A percentile compares a stretch with the other conserved stretches of the same genome.
Evolutionary conservation across 37 sponge, comb jelly and placozoan species (phyloP).

Genomic region (Tethya wilhelma): DNA sequence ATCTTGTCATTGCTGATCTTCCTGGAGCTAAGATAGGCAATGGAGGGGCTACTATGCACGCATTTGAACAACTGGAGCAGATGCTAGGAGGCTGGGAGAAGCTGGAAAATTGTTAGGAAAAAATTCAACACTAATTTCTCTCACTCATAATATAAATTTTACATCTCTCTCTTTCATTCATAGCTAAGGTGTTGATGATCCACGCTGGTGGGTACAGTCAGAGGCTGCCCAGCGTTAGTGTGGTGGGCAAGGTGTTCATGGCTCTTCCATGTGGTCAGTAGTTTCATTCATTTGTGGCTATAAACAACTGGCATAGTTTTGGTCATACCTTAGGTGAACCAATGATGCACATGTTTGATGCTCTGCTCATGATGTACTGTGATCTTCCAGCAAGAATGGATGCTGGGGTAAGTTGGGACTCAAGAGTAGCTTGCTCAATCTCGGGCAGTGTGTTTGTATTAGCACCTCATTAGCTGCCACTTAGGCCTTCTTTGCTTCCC

Average conservation of each 20-base stretch:
- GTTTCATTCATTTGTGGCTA: neutral
- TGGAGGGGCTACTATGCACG: constrained; percentile 80
- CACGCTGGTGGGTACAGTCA: constrained; percentile 92
- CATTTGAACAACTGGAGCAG: constrained; percentile 58
- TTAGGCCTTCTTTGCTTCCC: too few species aligned
- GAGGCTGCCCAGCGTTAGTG: constrained; percentile 78
- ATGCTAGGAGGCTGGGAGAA: constrained; percentile 10
- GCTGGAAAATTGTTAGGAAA: constrained; percentile 24
- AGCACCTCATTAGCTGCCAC: too few species aligned
- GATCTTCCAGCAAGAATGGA: constrained; percentile 76
- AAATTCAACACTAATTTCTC: too few species aligned
- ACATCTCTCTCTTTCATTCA: neutral
- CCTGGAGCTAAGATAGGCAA: constrained; percentile 77
- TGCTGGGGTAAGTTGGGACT: constrained; percentile 76
- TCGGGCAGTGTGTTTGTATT: too few species aligned
- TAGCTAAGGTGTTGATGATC: constrained; percentile 67
- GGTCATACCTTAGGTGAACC: constrained; percentile 8
- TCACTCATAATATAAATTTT: neutral
- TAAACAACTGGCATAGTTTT: too few species aligned
- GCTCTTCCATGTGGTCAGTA: constrained; percentile 63
- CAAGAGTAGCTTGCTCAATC: too few species aligned
- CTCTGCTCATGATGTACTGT: constrained; percentile 54
- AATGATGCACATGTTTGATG: constrained; percentile 73
- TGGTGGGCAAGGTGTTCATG: constrained; percentile 71
- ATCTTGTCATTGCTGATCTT: constrained; percentile 77